Conservation (phyloP, 2,888 invertebrate genomes). For the Stenchaetothrips biformis region DNA sequence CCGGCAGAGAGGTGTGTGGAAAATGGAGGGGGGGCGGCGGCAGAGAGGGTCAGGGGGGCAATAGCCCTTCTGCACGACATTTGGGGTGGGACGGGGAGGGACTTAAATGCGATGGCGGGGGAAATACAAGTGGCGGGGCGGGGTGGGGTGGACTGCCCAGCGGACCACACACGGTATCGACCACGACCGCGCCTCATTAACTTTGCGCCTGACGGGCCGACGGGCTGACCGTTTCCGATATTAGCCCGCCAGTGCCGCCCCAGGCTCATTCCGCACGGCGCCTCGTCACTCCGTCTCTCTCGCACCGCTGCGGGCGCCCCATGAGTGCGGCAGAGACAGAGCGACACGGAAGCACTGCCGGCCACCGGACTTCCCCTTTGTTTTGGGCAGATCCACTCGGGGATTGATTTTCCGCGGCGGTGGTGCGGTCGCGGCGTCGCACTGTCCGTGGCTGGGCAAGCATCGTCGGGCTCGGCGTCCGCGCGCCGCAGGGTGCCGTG, state of each 20-base stretch:
- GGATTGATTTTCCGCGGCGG: too few relatives aligned
- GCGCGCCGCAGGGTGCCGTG: too few relatives aligned
- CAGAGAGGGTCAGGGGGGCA: neutral
- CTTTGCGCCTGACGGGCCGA: neutral
- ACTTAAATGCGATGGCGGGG: neutral
- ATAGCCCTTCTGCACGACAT: neutral
- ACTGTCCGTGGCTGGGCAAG: too few relatives aligned
- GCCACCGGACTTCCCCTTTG: too few relatives aligned
- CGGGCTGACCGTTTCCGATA: neutral
- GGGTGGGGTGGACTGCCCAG: slow-evolving; percentile 36
- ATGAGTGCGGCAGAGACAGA: too few relatives aligned
- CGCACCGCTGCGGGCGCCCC: neutral
- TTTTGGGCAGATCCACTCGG: too few relatives aligned
- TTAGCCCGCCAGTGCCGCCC: neutral
- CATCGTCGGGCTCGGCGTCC: too few relatives aligned
- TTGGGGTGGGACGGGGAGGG: neutral
- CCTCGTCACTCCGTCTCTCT: neutral
- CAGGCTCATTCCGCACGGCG: neutral
- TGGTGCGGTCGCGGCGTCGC: too few relatives aligned
- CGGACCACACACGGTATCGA: slow-evolving; percentile 24
- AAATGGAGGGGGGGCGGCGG: neutral
- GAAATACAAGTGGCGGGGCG: neutral
- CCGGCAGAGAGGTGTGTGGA: neutral
- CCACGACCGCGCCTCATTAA: slow-evolving; percentile 11
- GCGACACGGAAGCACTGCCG: too few relatives aligned